Evolutionary conservation across 2,888 invertebrate genomes (phyloP).

Genomic region (Acleris literana): DNA sequence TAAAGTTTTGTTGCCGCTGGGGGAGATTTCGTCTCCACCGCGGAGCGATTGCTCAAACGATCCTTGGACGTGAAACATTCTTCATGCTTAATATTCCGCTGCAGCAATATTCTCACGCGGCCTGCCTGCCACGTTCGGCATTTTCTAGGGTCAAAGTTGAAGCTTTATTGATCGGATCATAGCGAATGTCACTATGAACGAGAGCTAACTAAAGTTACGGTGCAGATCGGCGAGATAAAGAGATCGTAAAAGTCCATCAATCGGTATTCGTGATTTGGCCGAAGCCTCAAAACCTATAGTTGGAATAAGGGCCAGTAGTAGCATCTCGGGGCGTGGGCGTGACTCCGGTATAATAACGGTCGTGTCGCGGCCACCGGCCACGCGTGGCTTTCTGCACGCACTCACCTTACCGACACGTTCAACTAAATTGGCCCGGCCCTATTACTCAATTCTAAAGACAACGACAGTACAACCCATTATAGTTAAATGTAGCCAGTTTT

Average conservation of each 20-base stretch:
- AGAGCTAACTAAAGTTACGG: constrained; percentile 60
- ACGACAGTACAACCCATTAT: constrained; percentile 11
- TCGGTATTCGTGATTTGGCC: constrained; percentile 47
- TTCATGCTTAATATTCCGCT: constrained; percentile 52
- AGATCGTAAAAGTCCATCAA: constrained; percentile 51
- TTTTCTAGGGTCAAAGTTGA: constrained; percentile 67
- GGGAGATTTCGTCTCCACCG: constrained; percentile 75
- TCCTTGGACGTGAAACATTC: constrained; percentile 81
- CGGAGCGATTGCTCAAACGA: constrained; percentile 85
- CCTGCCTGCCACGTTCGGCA: constrained; percentile 58
- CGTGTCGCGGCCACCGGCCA: constrained; percentile 44
- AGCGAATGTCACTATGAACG: constrained; percentile 68
- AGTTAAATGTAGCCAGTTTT: constrained; percentile 4
- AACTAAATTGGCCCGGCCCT: constrained; percentile 47
- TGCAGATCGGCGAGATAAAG: constrained; percentile 66
- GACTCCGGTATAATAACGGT: constrained; percentile 44
- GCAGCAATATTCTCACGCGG: constrained; percentile 56
- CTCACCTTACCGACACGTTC: constrained; percentile 49
- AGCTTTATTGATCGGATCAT: constrained; percentile 60
- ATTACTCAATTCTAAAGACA: constrained; percentile 24
- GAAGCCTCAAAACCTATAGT: constrained; percentile 39
- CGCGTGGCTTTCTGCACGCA: constrained; percentile 59
- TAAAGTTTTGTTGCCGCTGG: constrained; percentile 77
- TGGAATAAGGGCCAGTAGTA: constrained; percentile 16
- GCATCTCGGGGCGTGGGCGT: constrained; percentile 40